Percentiles rank a stretch among this genome's conserved stretches.
phyloP scores from a whole-genome alignment of 2,888 invertebrate species.

The Trachelus stipa region DNA sequence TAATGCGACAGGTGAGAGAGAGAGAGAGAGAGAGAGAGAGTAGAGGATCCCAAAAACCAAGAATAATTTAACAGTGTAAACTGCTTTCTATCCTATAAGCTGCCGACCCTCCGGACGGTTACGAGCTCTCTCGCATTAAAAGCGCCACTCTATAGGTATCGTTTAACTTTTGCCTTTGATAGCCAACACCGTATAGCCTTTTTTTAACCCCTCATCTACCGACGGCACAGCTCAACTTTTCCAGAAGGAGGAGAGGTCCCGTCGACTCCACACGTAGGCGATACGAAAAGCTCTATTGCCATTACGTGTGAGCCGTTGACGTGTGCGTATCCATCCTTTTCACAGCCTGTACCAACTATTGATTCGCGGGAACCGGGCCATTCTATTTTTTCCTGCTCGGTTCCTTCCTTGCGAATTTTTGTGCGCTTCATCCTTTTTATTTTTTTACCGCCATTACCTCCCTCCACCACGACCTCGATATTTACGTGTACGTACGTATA shows the following conservation, averaged over 20 bases:
- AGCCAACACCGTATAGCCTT: constrained; percentile 17
- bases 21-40: constrained; percentile 19
- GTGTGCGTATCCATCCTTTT: neutral
- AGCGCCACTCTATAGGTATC: constrained; percentile 49
- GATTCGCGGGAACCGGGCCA: neutral
- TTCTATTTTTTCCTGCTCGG: neutral
- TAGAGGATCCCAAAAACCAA: constrained; percentile 31
- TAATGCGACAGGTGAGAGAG: constrained; percentile 2
- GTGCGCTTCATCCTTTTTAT: neutral
- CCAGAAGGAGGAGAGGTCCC: neutral
- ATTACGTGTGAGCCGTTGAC: neutral
- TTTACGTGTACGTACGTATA: neutral
- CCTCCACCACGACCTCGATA: neutral
- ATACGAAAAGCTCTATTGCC: neutral
- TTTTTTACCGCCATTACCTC: neutral
- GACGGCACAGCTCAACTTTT: neutral
- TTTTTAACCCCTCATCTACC: neutral
- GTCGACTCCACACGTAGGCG: neutral
- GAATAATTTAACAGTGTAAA: constrained; percentile 46
- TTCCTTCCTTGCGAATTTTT: neutral
- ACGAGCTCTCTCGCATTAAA: constrained; percentile 41
- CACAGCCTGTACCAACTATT: neutral
- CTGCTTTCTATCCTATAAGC: constrained; percentile 42
- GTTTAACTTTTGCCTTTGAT: constrained; percentile 48
- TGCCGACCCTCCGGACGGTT: constrained; percentile 47